Evolutionary conservation across 2,888 invertebrate genomes (phyloP).

Genomic region (Eupsilia transversa): DNA sequence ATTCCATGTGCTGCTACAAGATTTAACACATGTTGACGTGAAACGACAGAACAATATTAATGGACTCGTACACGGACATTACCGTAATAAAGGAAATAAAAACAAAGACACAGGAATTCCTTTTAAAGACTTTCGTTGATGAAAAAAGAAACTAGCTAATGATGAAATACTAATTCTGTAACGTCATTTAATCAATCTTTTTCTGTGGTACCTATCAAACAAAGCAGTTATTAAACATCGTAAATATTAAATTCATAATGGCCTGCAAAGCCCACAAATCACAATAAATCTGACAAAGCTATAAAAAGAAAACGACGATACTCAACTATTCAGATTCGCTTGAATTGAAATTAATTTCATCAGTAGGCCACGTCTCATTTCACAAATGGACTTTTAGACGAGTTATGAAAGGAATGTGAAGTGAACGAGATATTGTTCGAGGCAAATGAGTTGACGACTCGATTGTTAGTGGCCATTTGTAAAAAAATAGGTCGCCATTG

Average conservation of each 20-base stretch:
- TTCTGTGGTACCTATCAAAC: background rate
- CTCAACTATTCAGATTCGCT: conserved; percentile 61
- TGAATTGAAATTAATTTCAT: conserved; percentile 69
- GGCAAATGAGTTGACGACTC: conserved; percentile 81
- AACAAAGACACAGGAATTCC: conserved; percentile 11
- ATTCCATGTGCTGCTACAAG: conserved; percentile 26
- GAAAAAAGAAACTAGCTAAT: conserved; percentile 10
- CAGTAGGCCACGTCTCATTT: conserved; percentile 68
- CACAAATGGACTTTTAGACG: conserved; percentile 69
- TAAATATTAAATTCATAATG: conserved; percentile 32
- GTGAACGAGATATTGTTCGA: conserved; percentile 78
- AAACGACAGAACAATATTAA: conserved; percentile 50
- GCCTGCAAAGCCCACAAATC: conserved; percentile 29
- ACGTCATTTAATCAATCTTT: conserved; percentile 4
- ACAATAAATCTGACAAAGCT: conserved; percentile 45
- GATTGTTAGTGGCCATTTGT: conserved; percentile 82
- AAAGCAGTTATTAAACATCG: conserved; percentile 26
- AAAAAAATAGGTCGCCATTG: conserved; percentile 82
- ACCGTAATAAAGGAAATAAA: conserved; percentile 31
- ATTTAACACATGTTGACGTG: conserved; percentile 48
- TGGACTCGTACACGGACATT: conserved; percentile 22
- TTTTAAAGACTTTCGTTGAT: background rate
- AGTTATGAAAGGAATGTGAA: conserved; percentile 76
- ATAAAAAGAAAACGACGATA: conserved; percentile 53
- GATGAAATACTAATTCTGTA: conserved; percentile 20